Base-by-base conservation (phyloP, 1,140 invertebrate species). In the Caenorhabditis elegans region DNA sequence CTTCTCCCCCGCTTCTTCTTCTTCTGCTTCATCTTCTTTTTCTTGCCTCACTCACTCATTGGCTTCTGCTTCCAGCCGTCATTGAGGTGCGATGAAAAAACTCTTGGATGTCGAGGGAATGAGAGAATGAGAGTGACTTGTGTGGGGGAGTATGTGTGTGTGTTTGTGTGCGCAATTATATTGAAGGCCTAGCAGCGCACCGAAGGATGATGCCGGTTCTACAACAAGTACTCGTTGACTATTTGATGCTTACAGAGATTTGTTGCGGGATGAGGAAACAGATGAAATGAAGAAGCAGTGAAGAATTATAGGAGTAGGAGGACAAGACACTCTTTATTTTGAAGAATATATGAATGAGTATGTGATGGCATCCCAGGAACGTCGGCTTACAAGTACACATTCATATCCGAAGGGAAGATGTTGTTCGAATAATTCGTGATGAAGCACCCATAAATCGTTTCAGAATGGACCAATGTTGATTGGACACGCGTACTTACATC, bases 211-310 rank as follows among this genome's bases (percentile, higher is more conserved):
- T 70, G 60, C 60, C 60, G 60, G 60, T 70, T 70, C 60, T 70
- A 70, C 60, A 70, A 70, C 60, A 70, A 70, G 60, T 70, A 70
- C 60, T 70, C 60, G 60, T 70, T 70, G 60, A 70, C 60, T 31
- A 70, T 70, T 70, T 70, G 60, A 70, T 70, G 60, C 60, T 70
- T 70, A 70, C 60, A 70, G 43, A 70, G 60, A 70, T 70, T 70
- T 70, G 31, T 70, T 70, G 60, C 60, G 60, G 34, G 60, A 70
- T 70, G 60, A 70, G 60, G 60, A 70, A 70, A 70, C 60, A 70
- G 60, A 60, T 17, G 55, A 43, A 60, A 60, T 60, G 53, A 26
- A 53, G 24, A n/a, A 53, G 11, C n/a, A n/a, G 22, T 17, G 19
- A 70, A 70, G n/a, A 1, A 43, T 31, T 39, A 43, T 19, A 43